Percentiles rank a stretch among this genome's conserved stretches.
These are phyloP conservation scores for Lathamus discolor DNA, from an alignment of 2,113 vertebrate genomes.

Conservation along the genomic window DNA sequence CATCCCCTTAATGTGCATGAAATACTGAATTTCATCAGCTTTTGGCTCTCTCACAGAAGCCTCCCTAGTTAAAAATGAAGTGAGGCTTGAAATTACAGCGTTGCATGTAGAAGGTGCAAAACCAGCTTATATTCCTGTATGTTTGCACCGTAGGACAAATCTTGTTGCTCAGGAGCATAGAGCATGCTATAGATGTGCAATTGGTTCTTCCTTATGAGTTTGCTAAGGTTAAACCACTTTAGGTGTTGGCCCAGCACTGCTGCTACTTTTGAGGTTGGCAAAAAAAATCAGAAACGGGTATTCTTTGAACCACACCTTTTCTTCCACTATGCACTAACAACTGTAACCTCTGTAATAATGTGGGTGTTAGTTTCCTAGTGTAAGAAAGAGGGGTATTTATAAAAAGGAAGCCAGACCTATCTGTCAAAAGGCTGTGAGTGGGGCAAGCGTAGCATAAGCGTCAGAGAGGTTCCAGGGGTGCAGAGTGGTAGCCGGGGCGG, in stretches of 20 bases:
- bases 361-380: background rate
- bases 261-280: background rate
- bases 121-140: background rate
- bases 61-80: background rate
- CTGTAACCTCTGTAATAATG: background rate
- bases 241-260: background rate
- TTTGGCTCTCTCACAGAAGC: background rate
- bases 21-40: background rate
- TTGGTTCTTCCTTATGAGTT: background rate
- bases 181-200: background rate
- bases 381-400: background rate
- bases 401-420: background rate
- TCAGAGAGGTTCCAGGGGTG: rapidly evolving
- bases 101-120: background rate
- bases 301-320: background rate
- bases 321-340: background rate
- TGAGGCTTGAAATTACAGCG: background rate
- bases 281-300: background rate
- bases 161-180: background rate
- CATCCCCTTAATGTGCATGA: background rate
- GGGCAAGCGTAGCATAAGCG: rapidly evolving
- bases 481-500: rapidly evolving
- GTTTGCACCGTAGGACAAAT: background rate
- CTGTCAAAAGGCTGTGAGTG: rapidly evolving
- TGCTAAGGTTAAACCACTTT: background rate